Evolutionary conservation across 2,113 vertebrate genomes (phyloP).

Genomic region (Rhinolophus sinicus): DNA sequence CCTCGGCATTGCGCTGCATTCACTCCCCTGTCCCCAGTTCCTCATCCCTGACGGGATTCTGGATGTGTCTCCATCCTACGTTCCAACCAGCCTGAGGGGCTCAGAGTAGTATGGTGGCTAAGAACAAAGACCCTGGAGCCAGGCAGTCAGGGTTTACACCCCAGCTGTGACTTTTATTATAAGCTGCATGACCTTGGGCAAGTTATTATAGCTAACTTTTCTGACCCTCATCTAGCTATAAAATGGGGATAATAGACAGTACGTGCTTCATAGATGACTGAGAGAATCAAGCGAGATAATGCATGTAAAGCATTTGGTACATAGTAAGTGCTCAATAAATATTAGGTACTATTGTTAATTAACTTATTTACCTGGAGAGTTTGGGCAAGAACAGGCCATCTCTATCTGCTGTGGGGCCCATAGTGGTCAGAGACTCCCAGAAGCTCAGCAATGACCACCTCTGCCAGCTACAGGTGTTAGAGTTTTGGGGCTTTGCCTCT

Average conservation of each 20-base stretch:
- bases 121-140: neutral
- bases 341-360: neutral
- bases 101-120: neutral
- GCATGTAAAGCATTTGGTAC: neutral
- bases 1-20: neutral
- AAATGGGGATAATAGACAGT: neutral
- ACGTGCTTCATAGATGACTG: neutral
- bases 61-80: neutral
- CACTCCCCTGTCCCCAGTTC: conserved; percentile 20
- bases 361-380: neutral
- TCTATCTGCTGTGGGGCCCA: neutral
- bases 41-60: neutral
- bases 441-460: neutral
- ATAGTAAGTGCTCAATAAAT: neutral
- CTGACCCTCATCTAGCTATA: neutral
- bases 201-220: neutral
- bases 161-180: neutral
- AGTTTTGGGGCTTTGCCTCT: neutral
- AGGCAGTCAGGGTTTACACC: neutral
- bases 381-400: neutral
- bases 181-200: neutral
- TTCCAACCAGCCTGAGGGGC: neutral
- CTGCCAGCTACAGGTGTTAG: neutral
- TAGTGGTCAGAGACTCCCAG: neutral
- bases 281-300: neutral